Percentiles rank a stretch among this genome's conserved stretches.
Evolutionary conservation across 2,888 invertebrate genomes (phyloP).

Genomic region (Pedicia rivosa): DNA sequence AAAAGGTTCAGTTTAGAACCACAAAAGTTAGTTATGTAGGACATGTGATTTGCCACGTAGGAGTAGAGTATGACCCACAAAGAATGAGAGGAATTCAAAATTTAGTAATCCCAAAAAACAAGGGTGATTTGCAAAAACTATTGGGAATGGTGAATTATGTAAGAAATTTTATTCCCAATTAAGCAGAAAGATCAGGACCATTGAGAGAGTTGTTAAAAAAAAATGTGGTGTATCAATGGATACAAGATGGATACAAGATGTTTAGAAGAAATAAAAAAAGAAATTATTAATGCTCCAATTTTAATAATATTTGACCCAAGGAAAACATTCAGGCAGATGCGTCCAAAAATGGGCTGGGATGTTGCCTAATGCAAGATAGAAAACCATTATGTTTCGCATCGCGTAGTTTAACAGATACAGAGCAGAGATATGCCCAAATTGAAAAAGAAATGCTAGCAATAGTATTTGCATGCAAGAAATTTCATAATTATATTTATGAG

Average conservation of each 20-base stretch:
- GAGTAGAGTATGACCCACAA: constrained; percentile 6
- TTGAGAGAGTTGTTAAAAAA: neutral
- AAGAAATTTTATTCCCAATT: constrained; percentile 9
- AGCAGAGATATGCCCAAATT: constrained; percentile 12
- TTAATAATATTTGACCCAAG: too few species aligned
- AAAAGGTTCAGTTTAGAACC: constrained; percentile 16
- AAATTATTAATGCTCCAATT: too few species aligned
- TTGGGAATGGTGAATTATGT: constrained; percentile 10
- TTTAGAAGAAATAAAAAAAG: too few species aligned
- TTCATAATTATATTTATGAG: constrained; percentile 14
- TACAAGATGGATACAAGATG: constrained; percentile 4
- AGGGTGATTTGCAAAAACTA: constrained; percentile 8
- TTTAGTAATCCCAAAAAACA: constrained; percentile 5
- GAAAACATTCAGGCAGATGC: constrained; percentile 8
- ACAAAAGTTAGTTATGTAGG: constrained; percentile 17
- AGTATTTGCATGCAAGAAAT: constrained; percentile 11
- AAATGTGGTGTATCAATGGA: constrained; percentile 3
- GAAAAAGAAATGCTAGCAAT: constrained; percentile 13
- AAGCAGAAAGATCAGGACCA: constrained; percentile 6
- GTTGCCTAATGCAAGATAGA: constrained; percentile 7
- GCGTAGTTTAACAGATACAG: constrained; percentile 14
- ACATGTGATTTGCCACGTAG: constrained; percentile 8
- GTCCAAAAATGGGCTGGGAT: constrained; percentile 8
- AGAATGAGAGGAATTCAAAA: constrained; percentile 7
- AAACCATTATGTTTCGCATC: constrained; percentile 14